phyloP scores from a whole-genome alignment of 2,113 vertebrate species.

The Cephalophus harveyi region DNA sequence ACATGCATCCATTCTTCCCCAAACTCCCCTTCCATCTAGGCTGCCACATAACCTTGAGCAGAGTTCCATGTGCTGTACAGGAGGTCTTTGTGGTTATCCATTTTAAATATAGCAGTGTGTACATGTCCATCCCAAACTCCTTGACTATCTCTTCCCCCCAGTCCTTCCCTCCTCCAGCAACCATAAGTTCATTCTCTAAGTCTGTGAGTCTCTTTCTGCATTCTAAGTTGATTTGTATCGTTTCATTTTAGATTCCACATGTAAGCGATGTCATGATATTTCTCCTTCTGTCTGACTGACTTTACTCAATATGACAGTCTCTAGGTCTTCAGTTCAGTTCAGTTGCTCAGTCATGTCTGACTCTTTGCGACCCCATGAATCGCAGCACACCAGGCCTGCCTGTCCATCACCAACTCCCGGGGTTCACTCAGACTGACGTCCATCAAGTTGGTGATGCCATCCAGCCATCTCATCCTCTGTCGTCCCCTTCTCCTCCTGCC shows the following conservation, averaged over 20 bases:
- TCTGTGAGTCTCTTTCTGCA: neutral
- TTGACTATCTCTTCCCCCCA: accelerated
- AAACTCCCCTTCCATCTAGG: neutral
- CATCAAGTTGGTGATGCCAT: too few species aligned
- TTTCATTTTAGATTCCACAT: neutral
- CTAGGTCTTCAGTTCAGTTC: neutral
- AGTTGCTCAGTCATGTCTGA: too few species aligned
- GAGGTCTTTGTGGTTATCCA: neutral
- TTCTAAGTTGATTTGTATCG: neutral
- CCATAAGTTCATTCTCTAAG: neutral
- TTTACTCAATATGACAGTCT: neutral
- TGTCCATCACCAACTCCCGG: too few species aligned
- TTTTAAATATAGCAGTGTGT: neutral
- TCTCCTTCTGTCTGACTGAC: neutral
- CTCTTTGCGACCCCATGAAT: too few species aligned
- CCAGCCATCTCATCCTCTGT: too few species aligned
- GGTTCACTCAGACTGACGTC: too few species aligned
- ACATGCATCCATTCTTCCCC: neutral
- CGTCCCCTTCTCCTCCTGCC: too few species aligned
- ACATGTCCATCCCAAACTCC: neutral
- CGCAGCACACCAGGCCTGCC: too few species aligned
- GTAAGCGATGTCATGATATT: neutral
- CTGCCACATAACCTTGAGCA: neutral
- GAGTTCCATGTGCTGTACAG: neutral
- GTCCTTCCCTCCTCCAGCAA: neutral